Evolutionary conservation across 2,888 invertebrate species (phyloP), one percentile per base, ranked within the genome.

Genomic region (Melieria crassipennis): DNA sequence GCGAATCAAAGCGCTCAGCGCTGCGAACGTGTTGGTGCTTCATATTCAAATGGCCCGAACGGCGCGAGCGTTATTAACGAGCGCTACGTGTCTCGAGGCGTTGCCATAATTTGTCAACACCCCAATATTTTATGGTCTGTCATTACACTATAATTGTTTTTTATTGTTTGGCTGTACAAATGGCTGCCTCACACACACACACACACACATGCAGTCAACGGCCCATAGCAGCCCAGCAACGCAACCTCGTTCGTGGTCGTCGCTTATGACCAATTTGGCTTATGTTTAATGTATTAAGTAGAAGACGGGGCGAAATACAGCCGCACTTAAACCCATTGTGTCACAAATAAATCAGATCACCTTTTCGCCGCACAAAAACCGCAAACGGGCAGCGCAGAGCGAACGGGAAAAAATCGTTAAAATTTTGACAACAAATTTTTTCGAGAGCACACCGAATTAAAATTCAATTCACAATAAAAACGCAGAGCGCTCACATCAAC

Each of bases 81-180:
- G 30, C 30, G 30, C 30, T 30, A 30, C 30, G 30, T 30, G 30
- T 2, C 30, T 30, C 30, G 30, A 81, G 83, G 83, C 83, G 83
- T 83, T 81, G 76, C 83, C 82, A 82, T 83, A 83, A 83, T 81
- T 83, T 79, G 83, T 83, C 82, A 81, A 81, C 83, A 81, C 83
- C 83, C 81, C 71, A 82, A 81, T 81, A 81, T 79, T 81, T 81
- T 81, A 81, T 80, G 77, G 80, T 75, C 81, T 77, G 75, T 79
- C 79, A 80, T 81, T 80, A 79, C 81, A 73, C 81, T 80, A 81
- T 81, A 81, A 79, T 81, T 81, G 78, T 75, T 65, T 68, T 60
- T 69, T 63, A 65, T 74, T 68, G 58, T 57, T 69, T 30, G 30
- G 10, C 13, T 11, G 46, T 43, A 69, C 46, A 77, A 79, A 81